These are phyloP conservation scores for Zonitis immaculata DNA, from an alignment of 2,888 invertebrate species.

Conservation along the genomic window DNA sequence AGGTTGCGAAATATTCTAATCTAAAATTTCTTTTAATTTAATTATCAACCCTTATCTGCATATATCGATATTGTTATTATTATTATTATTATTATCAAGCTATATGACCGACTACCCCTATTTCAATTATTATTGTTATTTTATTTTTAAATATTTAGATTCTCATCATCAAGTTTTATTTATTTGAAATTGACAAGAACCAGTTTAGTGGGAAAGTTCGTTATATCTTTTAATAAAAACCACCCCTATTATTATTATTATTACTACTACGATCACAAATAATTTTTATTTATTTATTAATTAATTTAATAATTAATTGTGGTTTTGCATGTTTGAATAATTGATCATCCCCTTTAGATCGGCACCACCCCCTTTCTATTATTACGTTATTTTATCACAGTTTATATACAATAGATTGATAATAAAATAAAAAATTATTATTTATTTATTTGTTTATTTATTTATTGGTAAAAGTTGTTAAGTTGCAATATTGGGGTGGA, in stretches of 20 bases:
- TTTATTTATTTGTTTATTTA: neutral
- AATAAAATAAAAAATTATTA: no score
- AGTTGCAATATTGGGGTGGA: neutral
- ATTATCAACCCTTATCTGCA: neutral
- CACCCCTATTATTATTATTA: neutral
- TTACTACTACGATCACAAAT: neutral
- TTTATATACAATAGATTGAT: no score
- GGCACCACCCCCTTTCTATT: no score
- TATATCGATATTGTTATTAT: neutral
- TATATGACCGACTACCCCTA: neutral
- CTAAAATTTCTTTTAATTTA: neutral
- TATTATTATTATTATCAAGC: no score
- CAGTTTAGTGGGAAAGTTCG: neutral
- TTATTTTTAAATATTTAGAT: no score
- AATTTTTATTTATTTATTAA: neutral
- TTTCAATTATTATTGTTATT: neutral
- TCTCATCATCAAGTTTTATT: neutral
- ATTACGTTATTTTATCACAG: no score
- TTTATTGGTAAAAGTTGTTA: neutral
- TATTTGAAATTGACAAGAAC: neutral
- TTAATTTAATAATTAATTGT: neutral
- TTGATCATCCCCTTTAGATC: no score
- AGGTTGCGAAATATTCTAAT: neutral
- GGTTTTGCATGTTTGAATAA: neutral
- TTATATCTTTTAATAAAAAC: neutral